Percentiles rank a stretch among this genome's conserved stretches.
Conservation (phyloP, 2,113 vertebrate species). For the Tricholaema leucomelas region DNA sequence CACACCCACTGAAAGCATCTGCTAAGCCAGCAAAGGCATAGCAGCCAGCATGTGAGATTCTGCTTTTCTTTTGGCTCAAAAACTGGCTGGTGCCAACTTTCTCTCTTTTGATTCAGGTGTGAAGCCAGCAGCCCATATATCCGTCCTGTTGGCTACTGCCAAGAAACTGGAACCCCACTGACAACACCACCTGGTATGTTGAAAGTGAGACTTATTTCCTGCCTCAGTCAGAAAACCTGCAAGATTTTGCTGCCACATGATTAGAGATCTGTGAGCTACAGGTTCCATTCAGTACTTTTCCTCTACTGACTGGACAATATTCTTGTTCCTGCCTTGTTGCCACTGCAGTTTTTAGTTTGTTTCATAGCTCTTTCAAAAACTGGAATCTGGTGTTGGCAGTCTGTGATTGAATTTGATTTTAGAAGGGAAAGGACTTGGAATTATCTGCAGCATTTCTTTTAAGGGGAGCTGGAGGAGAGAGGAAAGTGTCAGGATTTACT, state of each 20-base stretch:
- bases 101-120: constrained; percentile 78
- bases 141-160: constrained; percentile 88
- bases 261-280: neutral
- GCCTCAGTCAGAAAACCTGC: neutral
- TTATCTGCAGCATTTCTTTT: neutral
- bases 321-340: neutral
- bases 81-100: constrained; percentile 37
- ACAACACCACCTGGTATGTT: constrained; percentile 88
- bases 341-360: neutral
- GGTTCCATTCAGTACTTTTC: neutral
- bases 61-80: neutral
- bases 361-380: neutral
- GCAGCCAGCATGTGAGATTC: constrained; percentile 1
- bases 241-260: neutral
- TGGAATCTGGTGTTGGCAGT: neutral
- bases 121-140: constrained; percentile 92
- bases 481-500: neutral
- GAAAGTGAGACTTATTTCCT: neutral
- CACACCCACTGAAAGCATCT: constrained; percentile 49
- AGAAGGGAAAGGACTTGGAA: neutral
- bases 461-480: neutral
- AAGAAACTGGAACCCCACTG: constrained; percentile 81
- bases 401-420: neutral
- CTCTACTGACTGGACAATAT: neutral
- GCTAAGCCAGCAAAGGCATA: neutral